Conservation (phyloP, 2,888 invertebrate species). For the Odiellus spinosus region DNA sequence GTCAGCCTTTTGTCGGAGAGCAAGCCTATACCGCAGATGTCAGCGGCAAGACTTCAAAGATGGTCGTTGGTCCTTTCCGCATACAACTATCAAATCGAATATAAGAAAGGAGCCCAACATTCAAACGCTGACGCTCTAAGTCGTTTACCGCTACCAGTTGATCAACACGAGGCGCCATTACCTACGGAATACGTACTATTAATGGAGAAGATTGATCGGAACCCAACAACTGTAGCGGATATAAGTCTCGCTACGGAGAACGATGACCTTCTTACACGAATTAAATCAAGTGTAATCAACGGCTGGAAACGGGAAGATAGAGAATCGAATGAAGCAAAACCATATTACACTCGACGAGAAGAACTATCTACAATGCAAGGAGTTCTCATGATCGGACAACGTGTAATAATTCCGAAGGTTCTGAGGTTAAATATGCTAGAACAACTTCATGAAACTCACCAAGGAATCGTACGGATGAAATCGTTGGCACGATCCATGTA, state of each 20-base stretch:
- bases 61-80: too few species aligned
- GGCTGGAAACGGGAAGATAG: background rate
- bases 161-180: background rate
- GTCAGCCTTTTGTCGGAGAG: constrained; percentile 10
- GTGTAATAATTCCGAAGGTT: background rate
- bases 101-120: constrained; percentile 18
- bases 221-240: constrained; percentile 1
- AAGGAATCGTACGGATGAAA: constrained; percentile 2
- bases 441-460: background rate
- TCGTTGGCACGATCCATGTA: background rate
- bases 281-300: background rate
- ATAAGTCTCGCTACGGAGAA: background rate
- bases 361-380: constrained; percentile 19
- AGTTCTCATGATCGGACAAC: constrained; percentile 15
- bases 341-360: background rate
- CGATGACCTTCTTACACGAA: background rate
- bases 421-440: background rate
- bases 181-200: constrained; percentile 3
- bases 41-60: too few species aligned
- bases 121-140: constrained; percentile 1
- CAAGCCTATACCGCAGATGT: constrained; percentile 15
- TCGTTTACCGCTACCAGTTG: background rate
- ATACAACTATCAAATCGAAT: constrained; percentile 19
- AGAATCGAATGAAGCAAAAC: too few species aligned
- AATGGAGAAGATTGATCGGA: constrained; percentile 1